phyloP scores from a whole-genome alignment of 1,140 invertebrate species.

The Sarcophaga peregrina region DNA sequence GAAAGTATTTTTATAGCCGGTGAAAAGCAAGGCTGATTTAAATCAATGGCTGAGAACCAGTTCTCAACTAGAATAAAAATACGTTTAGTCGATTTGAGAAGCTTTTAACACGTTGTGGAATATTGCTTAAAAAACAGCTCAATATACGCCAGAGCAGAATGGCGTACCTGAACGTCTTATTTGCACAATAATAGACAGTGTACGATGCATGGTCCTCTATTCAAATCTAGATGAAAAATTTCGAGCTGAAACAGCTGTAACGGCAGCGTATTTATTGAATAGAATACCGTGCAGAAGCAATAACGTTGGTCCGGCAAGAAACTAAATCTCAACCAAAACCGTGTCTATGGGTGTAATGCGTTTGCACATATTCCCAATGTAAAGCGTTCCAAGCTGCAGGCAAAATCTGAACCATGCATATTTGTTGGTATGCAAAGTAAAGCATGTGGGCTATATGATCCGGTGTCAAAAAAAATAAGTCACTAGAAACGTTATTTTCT shows the following conservation, averaged over 20 bases:
- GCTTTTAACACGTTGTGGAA: not conserved
- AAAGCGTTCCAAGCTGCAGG: conserved; percentile 52
- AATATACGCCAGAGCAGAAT: conserved; percentile 41
- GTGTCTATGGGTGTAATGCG: conserved; percentile 43
- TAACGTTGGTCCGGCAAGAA: conserved; percentile 40
- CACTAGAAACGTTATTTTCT: conserved; percentile 56
- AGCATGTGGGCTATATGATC: conserved; percentile 52
- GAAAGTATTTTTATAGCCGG: conserved; percentile 54
- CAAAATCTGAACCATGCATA: conserved; percentile 50
- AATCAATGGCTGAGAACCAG: conserved; percentile 55
- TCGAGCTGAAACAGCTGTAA: conserved; percentile 68
- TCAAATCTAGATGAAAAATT: conserved; percentile 59
- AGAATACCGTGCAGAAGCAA: conserved; percentile 29
- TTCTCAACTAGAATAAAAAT: conserved; percentile 55
- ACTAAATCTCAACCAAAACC: conserved; percentile 46
- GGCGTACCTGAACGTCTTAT: conserved; percentile 37
- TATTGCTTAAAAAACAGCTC: conserved; percentile 38
- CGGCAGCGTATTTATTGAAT: conserved; percentile 46
- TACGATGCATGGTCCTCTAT: conserved; percentile 53
- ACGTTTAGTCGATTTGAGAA: conserved; percentile 35
- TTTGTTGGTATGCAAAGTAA: conserved; percentile 57
- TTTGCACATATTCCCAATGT: conserved; percentile 49
- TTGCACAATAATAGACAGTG: conserved; percentile 42
- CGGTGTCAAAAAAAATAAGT: conserved; percentile 54
- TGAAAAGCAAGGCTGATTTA: conserved; percentile 48